Base-by-base conservation (phyloP, 1,140 invertebrate genomes). In the Scaptomyza montana region DNA sequence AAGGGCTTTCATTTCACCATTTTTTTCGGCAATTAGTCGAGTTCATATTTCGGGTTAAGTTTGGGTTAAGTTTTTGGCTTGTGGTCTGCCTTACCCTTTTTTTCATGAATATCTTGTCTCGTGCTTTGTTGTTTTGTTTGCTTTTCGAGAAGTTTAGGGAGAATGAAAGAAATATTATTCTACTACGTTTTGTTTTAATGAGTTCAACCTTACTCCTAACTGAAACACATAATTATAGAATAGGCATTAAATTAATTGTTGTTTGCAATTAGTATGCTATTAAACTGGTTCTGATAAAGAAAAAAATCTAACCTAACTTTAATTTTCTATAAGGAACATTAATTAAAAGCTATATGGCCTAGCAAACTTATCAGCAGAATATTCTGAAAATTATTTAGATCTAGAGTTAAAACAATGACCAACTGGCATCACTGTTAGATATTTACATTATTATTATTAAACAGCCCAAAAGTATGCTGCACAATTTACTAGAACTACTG, bases 1-100 rank as follows among this genome's bases (percentile, higher is more conserved):
- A 45, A 68, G 43, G 57, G 65, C 54, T 72, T 66, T 59, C 39
- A 61, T 78, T 84, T 73, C 61, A 66, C 5, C 30, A 6, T 5
- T 72, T 78, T 82, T 82, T 82, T 77, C 60, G 73, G 67, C 63
- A 84, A 84, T 84, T 84, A 79, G 67, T 66, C 61, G 76, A 63
- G 71, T 78, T 84, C 66, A 78, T 25, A 45, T 69, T 78, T 78
- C 62, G 75, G 66, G 79, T 82, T 84, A 82, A 75, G 79, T 78
- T 63, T 70, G 39, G 74, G 62, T 68, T 57, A 62, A 55, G 61
- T 21, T 45, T 46, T 45, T 73, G 62, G 71, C 59, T 72, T 57
- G 66, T 53, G 57, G 45, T 25, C 53, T 19, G 33, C 6, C 5
- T 47, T 25, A 13, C 49, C 54, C 21, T 56, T 36, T 46, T 50